Evolutionary conservation across 2,888 invertebrate genomes (phyloP), one percentile per base, ranked within the genome.

Genomic region (Brachyptera putata): DNA sequence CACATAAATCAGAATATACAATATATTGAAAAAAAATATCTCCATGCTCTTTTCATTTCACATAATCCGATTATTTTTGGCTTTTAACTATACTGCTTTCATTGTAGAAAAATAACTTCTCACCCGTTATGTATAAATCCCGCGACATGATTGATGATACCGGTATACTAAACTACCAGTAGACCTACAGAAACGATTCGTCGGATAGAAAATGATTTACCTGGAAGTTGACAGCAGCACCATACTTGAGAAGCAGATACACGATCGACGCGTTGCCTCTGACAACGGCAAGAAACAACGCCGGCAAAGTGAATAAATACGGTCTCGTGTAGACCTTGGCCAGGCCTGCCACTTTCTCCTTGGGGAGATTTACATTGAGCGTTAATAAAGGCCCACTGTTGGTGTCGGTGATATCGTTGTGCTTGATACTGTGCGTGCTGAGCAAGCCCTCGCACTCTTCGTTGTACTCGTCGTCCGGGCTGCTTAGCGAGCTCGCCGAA

Each of bases 281-380:
- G 37, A 77, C 76, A 4, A 81, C 80, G 1, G 82, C 81, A 50
- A 81, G 72, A 65, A 79, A 83, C 34, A 83, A 70, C n/a, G 82
- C 81, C 1, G 82, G 81, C 57, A 82, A 72, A 11, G 77, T 76
- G 68, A 79, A 77, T 26, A 83, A 71, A 61, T 77, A 76, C 7
- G 78, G 77, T 26, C 77, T 73, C 9, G 76, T 77, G 67, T 80
- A 80, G 57, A 75, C 75, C 34, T 74, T 73, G 3, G 71, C 70
- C 66, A 73, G 63, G 5, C 67, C 68, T 14, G 63, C 63, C 18
- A 69, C 64, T 43, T 68, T 68, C 26, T 71, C 69, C 5, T 67
- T 56, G 1, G 71, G 67, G 34, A 74, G 63, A 50, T 67, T 66
- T 3, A 70, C 67, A 59, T 70, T 71, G 36, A 71, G 63, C 34